Conservation (phyloP, 2,888 invertebrate genomes). For the Sminthurides aquaticus region DNA sequence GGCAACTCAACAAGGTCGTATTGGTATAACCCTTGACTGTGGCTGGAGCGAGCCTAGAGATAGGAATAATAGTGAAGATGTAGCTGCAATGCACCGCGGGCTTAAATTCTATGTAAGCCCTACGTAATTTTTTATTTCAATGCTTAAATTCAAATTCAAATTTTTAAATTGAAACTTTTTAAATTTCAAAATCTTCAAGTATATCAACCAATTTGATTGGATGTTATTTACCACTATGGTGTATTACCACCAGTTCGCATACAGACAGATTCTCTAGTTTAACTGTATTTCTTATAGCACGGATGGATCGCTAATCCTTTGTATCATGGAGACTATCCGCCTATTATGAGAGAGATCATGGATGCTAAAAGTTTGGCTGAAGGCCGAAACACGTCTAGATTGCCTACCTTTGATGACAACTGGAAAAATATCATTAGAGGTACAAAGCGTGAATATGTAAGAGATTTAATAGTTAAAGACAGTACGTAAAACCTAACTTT, state of each 20-base stretch:
- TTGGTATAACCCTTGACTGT: constrained; percentile 41
- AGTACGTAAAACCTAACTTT: not conserved
- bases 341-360: constrained; percentile 33
- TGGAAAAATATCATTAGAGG: constrained; percentile 38
- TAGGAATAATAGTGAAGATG: constrained; percentile 23
- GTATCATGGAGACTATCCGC: constrained; percentile 35
- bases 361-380: constrained; percentile 30
- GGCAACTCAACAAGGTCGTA: constrained; percentile 33
- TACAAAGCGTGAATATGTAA: not conserved
- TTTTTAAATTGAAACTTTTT: too few species aligned
- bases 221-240: too few species aligned
- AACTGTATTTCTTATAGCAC: constrained; percentile 26
- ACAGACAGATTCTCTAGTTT: too few species aligned
- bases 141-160: too few species aligned
- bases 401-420: constrained; percentile 32
- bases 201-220: too few species aligned
- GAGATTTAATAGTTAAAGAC: not conserved
- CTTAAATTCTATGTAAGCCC: constrained; percentile 31
- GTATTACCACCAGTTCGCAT: too few species aligned
- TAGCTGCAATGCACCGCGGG: constrained; percentile 32
- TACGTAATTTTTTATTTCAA: too few species aligned
- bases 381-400: constrained; percentile 29
- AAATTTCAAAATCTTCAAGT: too few species aligned
- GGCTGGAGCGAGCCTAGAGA: constrained; percentile 38
- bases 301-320: constrained; percentile 38